A percentile compares a stretch with the other conserved stretches of the same genome.
Conservation (phyloP, 1,140 invertebrate genomes). For the Drosophila serrata region DNA sequence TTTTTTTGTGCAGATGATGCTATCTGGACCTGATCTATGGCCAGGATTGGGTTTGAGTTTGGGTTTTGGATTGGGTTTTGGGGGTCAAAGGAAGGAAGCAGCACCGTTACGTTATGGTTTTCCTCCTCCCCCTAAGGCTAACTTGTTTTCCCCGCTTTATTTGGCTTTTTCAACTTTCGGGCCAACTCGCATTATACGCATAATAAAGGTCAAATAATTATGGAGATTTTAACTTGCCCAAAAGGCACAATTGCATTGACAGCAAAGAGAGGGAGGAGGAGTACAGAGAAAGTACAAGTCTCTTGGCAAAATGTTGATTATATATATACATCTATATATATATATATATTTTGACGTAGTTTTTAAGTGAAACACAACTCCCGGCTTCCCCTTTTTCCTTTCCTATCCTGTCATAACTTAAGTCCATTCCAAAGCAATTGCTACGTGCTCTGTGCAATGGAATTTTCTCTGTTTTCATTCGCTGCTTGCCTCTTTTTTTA, state of each 20-base stretch:
- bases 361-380: constrained; percentile 56
- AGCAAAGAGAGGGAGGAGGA: neutral
- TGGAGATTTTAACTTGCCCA: constrained; percentile 66
- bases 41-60: constrained; percentile 11
- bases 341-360: constrained; percentile 69
- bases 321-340: too few relatives aligned
- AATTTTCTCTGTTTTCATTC: constrained; percentile 49
- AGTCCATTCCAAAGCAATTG: constrained; percentile 38
- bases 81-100: too few relatives aligned
- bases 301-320: constrained; percentile 69
- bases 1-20: constrained; percentile 39
- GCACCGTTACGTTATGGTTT: neutral
- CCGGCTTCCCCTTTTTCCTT: too few relatives aligned
- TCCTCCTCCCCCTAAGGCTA: constrained; percentile 13
- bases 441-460: constrained; percentile 74
- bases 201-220: constrained; percentile 74
- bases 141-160: constrained; percentile 16
- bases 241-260: constrained; percentile 55
- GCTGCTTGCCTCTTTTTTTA: neutral
- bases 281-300: too few relatives aligned
- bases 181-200: constrained; percentile 72
- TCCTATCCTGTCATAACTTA: constrained; percentile 12
- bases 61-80: too few relatives aligned
- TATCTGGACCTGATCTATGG: constrained; percentile 62
- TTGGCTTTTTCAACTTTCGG: constrained; percentile 63